Base-by-base conservation (phyloP, 1,140 invertebrate species). In the Stratiolaelaps scimitus region DNA sequence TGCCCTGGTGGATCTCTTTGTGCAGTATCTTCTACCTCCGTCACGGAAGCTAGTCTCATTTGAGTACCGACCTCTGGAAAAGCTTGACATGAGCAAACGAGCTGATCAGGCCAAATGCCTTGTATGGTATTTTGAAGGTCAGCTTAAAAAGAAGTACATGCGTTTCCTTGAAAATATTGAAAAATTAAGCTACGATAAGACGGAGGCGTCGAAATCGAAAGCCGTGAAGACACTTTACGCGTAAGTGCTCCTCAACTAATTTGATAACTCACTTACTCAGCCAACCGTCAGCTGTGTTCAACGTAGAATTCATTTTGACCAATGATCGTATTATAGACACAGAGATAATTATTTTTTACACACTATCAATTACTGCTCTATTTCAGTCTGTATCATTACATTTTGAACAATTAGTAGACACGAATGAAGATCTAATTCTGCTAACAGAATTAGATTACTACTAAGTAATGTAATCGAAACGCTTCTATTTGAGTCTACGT, bases 141-240 rank as follows among this genome's bases (percentile, higher is more conserved):
- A 86, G 70, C 74, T 96, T 6, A 89, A 88, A 73, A 78, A 83
- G 69, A 76, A 80, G 26, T 95, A 92, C 78, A 76, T 78, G n/a
- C 77, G 79, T 72, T 89, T 87, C 74, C 71, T 89, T 4, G 74
- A 79, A 66, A 78, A 81, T 34, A 69, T 91, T 43, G 80, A 83
- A 67, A 76, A 71, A 13, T 80, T 85, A 48, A 80, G 82, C 0
- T 79, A 82, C 67, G 85, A 88, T 72, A 81, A 80, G 13, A 76
- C 87, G 10, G 87, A 92, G 46, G 78, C 81, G 1, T 87, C 88
- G 71, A 88, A 89, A 73, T 85, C 86, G 71, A 86, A 88, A 73
- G 85, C 85, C 1, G 82, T 94, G 69, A 79, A 81, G 70, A 78
- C 83, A 26, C 53, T 60, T 20, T 60, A 43, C 44, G 43, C 26